Evolutionary conservation across 2,797 vertebrate genomes (phyloP), one percentile per base, ranked within the genome.

Genomic region (Xerus rutilus): DNA sequence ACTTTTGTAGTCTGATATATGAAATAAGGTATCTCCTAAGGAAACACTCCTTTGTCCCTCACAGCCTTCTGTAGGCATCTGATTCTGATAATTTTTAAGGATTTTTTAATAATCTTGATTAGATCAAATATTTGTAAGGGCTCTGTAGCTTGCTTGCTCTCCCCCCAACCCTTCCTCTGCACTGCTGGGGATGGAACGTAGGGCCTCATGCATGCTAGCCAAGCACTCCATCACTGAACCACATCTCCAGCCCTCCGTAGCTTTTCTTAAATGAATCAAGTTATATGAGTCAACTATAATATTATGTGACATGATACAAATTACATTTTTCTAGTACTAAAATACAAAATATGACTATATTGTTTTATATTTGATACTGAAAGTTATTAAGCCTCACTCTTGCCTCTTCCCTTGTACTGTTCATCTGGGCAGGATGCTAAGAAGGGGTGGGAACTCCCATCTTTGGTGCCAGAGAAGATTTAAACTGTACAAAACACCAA

Each of bases 31-130:
- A 32, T 69, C 17, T 89, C 43, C 43, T 82, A 89, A 91, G 93
- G 43, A 78, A 89, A 74, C 64, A 45, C 18, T 49, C 4, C 32
- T 74, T 95, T 84, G 72, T 91, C 11, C 93, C 25, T 20, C 13
- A 76, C 35, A 85, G 54, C 49, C 77, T 88, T 62, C 39, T 6
- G 74, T 74, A 57, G 28, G 52, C 49, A 30, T 64, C 18, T 43
- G n/a, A 70, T 78, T 86, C 93, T 93, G 52, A 73, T 89, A 86
- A 90, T 70, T 70, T 67, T 78, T 89, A 64, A 67, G 49, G 59
- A 49, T 89, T 92, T 96, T 93, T 57, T 81, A 85, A 72, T 7
- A 79, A 74, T 67, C 52, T 74, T 59, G 57, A 13, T 59, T 47
- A 70, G 76, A 96, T 93, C 74, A 95, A 59, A 54, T 74, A 81